Evolutionary conservation across 1,140 invertebrate species (phyloP).

Genomic region (Diploscapter pachys): DNA sequence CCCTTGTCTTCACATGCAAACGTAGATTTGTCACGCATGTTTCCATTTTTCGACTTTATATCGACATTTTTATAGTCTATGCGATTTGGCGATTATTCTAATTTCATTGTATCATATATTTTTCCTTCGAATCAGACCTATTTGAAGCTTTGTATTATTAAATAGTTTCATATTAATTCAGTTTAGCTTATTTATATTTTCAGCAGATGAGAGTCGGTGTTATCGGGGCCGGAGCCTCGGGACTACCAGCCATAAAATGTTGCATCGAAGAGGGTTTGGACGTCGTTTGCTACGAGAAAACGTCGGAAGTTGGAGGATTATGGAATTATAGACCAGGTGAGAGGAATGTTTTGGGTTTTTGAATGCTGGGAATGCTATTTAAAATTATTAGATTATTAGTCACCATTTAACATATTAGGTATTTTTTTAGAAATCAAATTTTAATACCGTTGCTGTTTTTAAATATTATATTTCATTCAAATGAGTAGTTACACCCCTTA

Average conservation of each 20-base stretch:
- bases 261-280: constrained; percentile 61
- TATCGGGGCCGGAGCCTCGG: constrained; percentile 63
- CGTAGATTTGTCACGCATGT: too few species aligned
- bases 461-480: too few species aligned
- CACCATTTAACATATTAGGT: too few species aligned
- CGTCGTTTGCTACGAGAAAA: constrained; percentile 63
- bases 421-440: neutral
- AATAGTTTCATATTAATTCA: neutral
- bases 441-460: neutral
- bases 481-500: too few species aligned
- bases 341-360: constrained; percentile 10
- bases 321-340: constrained; percentile 63
- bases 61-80: too few species aligned
- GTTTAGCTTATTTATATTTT: neutral
- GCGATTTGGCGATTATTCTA: too few species aligned
- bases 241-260: constrained; percentile 62
- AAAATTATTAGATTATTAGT: neutral
- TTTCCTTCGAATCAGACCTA: too few species aligned
- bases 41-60: too few species aligned
- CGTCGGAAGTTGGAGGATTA: constrained; percentile 62
- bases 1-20: too few species aligned
- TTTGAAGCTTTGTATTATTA: too few species aligned
- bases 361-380: neutral
- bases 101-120: too few species aligned
- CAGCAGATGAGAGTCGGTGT: constrained; percentile 56